Percentiles rank a stretch among this genome's conserved stretches.
Conservation (phyloP, 2,888 invertebrate genomes). For the Muschampia plurimacula region DNA sequence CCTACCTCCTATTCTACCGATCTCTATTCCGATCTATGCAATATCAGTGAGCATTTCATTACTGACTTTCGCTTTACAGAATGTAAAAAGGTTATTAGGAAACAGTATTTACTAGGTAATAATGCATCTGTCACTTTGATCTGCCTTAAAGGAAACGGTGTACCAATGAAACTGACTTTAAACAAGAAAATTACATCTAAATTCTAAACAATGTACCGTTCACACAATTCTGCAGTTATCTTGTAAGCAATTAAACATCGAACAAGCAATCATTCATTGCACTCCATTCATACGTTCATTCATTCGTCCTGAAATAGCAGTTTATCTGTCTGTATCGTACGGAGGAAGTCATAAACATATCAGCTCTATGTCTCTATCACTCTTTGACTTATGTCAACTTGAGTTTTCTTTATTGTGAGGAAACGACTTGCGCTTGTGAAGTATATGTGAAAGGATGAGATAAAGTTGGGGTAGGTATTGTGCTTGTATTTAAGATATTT, state of each 20-base stretch:
- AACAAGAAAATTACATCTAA: not conserved
- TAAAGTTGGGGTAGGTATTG: slow-evolving; percentile 10
- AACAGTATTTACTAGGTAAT: not conserved
- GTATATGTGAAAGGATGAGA: slow-evolving; percentile 27
- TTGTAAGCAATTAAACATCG: slow-evolving; percentile 46
- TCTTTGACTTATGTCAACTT: slow-evolving; percentile 62
- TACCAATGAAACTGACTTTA: not conserved
- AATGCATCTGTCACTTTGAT: not conserved
- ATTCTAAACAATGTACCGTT: slow-evolving; percentile 1
- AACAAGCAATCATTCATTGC: slow-evolving; percentile 62
- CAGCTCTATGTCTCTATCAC: slow-evolving; percentile 63
- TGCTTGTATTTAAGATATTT: not conserved
- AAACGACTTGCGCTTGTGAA: slow-evolving; percentile 23
- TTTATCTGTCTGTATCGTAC: slow-evolving; percentile 61
- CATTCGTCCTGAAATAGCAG: slow-evolving; percentile 67
- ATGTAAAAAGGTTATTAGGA: not conserved
- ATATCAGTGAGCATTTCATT: no score
- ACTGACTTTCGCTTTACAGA: no score
- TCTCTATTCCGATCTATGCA: no score
- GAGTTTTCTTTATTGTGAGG: slow-evolving; percentile 57
- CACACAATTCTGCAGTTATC: slow-evolving; percentile 16
- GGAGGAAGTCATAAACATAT: slow-evolving; percentile 81
- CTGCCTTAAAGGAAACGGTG: not conserved
- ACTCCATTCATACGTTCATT: slow-evolving; percentile 70
- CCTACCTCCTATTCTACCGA: no score